Evolutionary conservation across 2,797 vertebrate species (phyloP).

Genomic region (Acanthis flammea): DNA sequence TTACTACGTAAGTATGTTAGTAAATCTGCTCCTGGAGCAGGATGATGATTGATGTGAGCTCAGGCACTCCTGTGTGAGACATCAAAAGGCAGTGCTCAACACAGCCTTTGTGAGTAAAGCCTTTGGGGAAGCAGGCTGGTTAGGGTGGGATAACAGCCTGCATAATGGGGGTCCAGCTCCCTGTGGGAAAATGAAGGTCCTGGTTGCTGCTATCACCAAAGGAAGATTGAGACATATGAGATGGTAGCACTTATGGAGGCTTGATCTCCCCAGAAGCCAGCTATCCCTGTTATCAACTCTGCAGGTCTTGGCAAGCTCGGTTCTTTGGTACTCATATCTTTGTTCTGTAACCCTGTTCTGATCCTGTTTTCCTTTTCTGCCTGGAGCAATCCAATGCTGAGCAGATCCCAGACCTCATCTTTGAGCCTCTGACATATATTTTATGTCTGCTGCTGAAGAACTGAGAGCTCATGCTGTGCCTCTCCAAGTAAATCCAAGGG

Average conservation of each 20-base stretch:
- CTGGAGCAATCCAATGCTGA: neutral
- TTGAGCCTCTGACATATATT: neutral
- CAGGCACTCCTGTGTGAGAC: neutral
- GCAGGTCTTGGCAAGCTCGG: neutral
- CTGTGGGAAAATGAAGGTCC: neutral
- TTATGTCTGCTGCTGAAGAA: neutral
- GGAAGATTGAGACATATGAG: neutral
- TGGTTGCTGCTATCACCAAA: neutral
- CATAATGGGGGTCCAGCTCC: neutral
- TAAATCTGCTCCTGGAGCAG: neutral
- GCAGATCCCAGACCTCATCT: neutral
- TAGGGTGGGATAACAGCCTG: neutral
- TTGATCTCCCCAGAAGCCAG: neutral
- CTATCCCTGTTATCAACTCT: neutral
- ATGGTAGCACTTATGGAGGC: neutral
- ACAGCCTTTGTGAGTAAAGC: neutral
- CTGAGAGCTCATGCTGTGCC: neutral
- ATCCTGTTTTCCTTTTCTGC: neutral
- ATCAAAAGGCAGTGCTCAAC: neutral
- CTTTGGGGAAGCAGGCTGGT: neutral
- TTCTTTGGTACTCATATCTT: neutral
- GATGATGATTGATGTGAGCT: neutral
- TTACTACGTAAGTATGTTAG: neutral
- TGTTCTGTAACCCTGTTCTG: neutral
- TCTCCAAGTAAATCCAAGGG: neutral